Evolutionary conservation across 2,888 invertebrate genomes (phyloP).

Genomic region (Anoplius nigerrimus): DNA sequence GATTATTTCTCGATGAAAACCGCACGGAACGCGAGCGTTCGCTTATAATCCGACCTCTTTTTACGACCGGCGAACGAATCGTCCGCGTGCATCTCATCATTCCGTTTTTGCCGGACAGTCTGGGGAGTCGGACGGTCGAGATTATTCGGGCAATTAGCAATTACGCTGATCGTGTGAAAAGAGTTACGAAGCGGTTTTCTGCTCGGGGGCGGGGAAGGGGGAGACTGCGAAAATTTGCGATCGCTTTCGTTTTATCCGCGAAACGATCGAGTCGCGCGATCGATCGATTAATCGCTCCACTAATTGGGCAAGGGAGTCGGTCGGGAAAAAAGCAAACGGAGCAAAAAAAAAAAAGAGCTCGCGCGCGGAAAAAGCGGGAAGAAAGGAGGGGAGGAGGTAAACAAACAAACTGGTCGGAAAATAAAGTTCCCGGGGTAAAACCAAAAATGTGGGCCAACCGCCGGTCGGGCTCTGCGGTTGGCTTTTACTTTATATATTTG

Average conservation of each 20-base stretch:
- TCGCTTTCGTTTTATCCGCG: constrained; percentile 34
- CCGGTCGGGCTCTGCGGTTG: constrained; percentile 24
- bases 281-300: constrained; percentile 22
- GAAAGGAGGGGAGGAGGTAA: not conserved
- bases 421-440: constrained; percentile 1
- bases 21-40: too few species aligned
- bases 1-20: too few species aligned
- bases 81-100: too few species aligned
- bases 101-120: not conserved
- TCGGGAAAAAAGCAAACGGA: constrained; percentile 16
- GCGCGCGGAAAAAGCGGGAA: constrained; percentile 15
- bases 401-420: constrained; percentile 14
- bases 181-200: not conserved
- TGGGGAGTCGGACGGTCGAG: not conserved
- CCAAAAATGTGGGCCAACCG: constrained; percentile 1
- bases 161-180: constrained; percentile 11
- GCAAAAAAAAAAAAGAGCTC: constrained; percentile 28
- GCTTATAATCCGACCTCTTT: too few species aligned
- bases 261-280: not conserved
- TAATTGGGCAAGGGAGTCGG: constrained; percentile 19
- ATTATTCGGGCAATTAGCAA: constrained; percentile 11
- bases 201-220: too few species aligned
- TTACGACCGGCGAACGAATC: too few species aligned
- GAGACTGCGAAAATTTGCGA: constrained; percentile 16
- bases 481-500: constrained; percentile 45